Percentiles rank a stretch among this genome's conserved stretches.
Evolutionary conservation across 2,113 vertebrate species (phyloP).

Genomic region (Glaucomys volans): DNA sequence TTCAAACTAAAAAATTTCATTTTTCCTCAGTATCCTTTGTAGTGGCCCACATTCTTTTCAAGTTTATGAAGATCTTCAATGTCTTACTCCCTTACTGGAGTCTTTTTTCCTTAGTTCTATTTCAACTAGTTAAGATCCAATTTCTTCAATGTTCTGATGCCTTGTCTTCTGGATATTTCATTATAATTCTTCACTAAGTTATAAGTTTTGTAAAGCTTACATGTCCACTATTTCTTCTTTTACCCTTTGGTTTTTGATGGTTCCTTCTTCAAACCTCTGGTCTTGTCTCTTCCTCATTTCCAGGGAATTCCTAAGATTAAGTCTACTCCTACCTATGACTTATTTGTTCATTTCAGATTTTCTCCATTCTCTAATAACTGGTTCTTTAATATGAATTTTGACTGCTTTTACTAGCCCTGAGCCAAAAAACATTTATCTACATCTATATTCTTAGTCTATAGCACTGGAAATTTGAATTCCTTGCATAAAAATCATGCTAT

Average conservation of each 20-base stretch:
- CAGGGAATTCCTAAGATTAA: neutral
- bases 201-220: neutral
- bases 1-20: neutral
- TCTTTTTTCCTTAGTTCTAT: conserved; percentile 1
- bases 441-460: neutral
- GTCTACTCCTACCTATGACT: neutral
- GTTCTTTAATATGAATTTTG: neutral
- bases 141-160: neutral
- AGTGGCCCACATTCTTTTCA: neutral
- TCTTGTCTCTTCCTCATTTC: neutral
- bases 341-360: neutral
- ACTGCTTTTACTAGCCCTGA: neutral
- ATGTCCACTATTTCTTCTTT: neutral
- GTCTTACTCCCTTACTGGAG: neutral
- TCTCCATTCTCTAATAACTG: neutral
- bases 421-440: neutral
- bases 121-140: neutral
- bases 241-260: neutral
- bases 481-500: neutral
- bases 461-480: neutral
- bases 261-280: neutral
- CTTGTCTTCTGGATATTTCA: neutral
- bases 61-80: neutral
- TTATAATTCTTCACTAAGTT: neutral
- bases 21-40: neutral